These are phyloP conservation scores for Biston betularia DNA, from an alignment of 2,888 invertebrate genomes.

Conservation along the genomic window DNA sequence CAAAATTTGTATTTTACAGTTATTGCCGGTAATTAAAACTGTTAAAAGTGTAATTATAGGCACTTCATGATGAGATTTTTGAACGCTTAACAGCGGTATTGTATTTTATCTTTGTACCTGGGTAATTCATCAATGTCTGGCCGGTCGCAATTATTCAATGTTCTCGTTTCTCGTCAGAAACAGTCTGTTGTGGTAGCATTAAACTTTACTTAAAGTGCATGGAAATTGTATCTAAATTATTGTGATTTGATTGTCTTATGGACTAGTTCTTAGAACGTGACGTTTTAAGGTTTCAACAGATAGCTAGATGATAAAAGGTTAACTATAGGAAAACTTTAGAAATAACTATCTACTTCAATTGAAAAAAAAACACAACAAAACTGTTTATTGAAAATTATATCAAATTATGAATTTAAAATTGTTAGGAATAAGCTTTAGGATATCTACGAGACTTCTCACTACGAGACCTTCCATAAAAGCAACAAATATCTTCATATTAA, in stretches of 20 bases:
- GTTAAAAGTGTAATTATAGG: slow-evolving; percentile 40
- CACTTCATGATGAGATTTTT: slow-evolving; percentile 41
- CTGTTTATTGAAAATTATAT: too few species aligned
- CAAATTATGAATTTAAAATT: too few species aligned
- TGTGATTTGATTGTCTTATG: slow-evolving; percentile 52
- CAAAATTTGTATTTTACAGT: slow-evolving; percentile 42
- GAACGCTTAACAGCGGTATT: slow-evolving; percentile 40
- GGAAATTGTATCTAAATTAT: slow-evolving; percentile 57
- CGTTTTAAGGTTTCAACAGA: slow-evolving; percentile 47
- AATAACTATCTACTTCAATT: too few species aligned
- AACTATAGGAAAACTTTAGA: too few species aligned
- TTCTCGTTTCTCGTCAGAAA: slow-evolving; percentile 49
- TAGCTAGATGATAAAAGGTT: slow-evolving; percentile 38
- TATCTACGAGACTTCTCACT: too few species aligned
- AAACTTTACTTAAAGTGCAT: slow-evolving; percentile 53
- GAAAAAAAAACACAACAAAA: too few species aligned
- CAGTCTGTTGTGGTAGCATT: slow-evolving; percentile 43
- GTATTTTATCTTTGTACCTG: slow-evolving; percentile 45
- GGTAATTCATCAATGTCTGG: slow-evolving; percentile 49
- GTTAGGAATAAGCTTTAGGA: too few species aligned
- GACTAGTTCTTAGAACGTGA: slow-evolving; percentile 34
- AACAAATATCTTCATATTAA: background rate
- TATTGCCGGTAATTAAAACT: slow-evolving; percentile 39
- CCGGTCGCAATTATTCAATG: slow-evolving; percentile 54
- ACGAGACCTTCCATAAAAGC: too few species aligned